These are phyloP conservation scores for Anodontia alba DNA, from an alignment of 2,888 invertebrate genomes.

Conservation along the genomic window DNA sequence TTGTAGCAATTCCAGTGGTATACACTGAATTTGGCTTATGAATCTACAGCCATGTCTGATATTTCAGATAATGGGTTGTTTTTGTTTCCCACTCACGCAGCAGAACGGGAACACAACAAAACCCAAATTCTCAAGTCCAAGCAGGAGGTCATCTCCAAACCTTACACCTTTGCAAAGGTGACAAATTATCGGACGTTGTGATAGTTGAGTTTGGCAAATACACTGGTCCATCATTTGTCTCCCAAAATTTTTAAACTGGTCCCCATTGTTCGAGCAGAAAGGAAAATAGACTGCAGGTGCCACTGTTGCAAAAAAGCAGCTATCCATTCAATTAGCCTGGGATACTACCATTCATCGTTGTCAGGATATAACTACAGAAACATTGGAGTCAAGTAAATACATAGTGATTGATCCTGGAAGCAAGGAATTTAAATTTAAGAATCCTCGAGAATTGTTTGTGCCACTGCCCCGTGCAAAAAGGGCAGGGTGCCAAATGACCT, in stretches of 20 bases:
- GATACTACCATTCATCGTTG: slow-evolving; percentile 52
- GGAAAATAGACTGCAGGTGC: slow-evolving; percentile 46
- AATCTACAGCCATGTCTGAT: neutral
- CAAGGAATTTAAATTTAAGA: slow-evolving; percentile 45
- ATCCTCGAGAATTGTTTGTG: slow-evolving; percentile 28
- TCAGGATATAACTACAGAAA: slow-evolving; percentile 53
- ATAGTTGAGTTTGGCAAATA: slow-evolving; percentile 56
- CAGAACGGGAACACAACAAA: slow-evolving; percentile 42
- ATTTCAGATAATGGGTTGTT: slow-evolving; percentile 28
- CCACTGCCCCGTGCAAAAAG: slow-evolving; percentile 48
- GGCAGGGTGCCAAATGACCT: slow-evolving; percentile 23
- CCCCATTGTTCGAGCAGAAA: slow-evolving; percentile 47
- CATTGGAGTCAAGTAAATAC: slow-evolving; percentile 17
- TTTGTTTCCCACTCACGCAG: slow-evolving; percentile 48
- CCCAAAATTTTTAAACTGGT: slow-evolving; percentile 29
- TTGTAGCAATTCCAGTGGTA: neutral
- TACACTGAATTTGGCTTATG: neutral
- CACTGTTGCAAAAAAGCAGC: slow-evolving; percentile 41
- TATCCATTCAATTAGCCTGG: slow-evolving; percentile 53
- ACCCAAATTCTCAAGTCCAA: slow-evolving; percentile 22
- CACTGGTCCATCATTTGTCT: slow-evolving; percentile 44
- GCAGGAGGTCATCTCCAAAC: slow-evolving; percentile 36
- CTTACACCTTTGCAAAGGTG: slow-evolving; percentile 35
- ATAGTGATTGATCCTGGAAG: slow-evolving; percentile 11
- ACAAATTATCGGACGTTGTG: slow-evolving; percentile 31